Conservation (phyloP, 2,113 vertebrate species). For the Pyrgilauda ruficollis region DNA sequence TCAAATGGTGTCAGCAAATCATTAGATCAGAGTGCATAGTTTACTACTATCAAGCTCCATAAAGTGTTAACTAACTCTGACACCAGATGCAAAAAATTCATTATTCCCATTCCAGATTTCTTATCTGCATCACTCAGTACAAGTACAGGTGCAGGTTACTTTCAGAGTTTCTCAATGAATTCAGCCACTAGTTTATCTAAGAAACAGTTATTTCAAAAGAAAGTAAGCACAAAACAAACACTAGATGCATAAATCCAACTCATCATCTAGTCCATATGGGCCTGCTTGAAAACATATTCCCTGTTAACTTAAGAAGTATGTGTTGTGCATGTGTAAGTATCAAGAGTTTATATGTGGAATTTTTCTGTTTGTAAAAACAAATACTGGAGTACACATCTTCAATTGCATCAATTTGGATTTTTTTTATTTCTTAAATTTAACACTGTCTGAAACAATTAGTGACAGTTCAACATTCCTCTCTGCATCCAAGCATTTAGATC, state of each 20-base stretch:
- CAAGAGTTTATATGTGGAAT: neutral
- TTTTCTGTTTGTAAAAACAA: neutral
- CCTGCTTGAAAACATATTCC: neutral
- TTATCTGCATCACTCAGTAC: neutral
- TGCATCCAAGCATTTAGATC: neutral
- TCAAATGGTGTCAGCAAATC: neutral
- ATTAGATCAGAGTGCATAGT: neutral
- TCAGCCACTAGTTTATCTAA: accelerated
- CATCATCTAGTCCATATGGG: neutral
- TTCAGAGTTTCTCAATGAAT: neutral
- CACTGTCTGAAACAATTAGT: neutral
- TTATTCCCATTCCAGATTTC: neutral
- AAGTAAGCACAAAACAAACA: neutral
- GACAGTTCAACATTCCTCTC: neutral
- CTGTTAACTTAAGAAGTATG: neutral
- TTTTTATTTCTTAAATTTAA: neutral
- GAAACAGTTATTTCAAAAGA: neutral
- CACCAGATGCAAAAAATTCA: neutral
- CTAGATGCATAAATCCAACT: neutral
- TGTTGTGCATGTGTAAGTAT: neutral
- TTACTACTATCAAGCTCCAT: neutral
- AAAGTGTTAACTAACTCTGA: neutral
- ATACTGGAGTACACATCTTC: neutral
- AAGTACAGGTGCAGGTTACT: neutral
- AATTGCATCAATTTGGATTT: neutral